phyloP scores from a whole-genome alignment of 1,140 invertebrate genomes.

The Kradibia gibbosae region DNA sequence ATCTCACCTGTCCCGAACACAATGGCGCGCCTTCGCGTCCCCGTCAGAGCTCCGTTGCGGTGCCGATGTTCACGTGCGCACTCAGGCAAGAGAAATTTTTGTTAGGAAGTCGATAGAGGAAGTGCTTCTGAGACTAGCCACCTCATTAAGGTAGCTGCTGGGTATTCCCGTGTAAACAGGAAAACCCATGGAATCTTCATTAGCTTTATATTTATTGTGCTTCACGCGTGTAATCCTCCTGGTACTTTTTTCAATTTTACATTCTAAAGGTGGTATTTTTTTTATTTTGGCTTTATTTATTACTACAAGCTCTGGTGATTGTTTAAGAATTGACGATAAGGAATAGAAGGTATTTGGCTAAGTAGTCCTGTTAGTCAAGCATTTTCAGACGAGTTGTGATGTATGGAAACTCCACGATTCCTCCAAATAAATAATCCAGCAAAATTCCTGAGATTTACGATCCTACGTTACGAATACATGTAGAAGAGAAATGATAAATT shows the following conservation, averaged over 20 bases:
- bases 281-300: background rate
- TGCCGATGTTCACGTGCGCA: background rate
- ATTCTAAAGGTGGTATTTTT: background rate
- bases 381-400: background rate
- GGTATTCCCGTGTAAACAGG: background rate
- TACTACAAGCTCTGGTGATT: background rate
- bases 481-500: background rate
- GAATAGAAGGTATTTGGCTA: background rate
- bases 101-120: slow-evolving; percentile 11
- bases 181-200: background rate
- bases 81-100: slow-evolving; percentile 14
- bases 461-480: background rate
- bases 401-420: background rate
- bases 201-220: background rate
- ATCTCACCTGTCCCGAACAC: background rate
- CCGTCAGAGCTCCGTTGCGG: background rate
- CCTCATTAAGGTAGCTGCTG: slow-evolving; percentile 22
- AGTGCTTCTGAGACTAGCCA: background rate
- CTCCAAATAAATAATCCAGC: background rate
- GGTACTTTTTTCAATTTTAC: background rate
- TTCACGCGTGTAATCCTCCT: background rate
- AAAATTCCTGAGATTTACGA: background rate
- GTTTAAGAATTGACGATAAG: background rate
- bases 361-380: background rate
- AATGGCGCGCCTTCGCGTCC: background rate